Evolutionary conservation across 2,888 invertebrate genomes (phyloP).

Genomic region (Hipparchia semele): DNA sequence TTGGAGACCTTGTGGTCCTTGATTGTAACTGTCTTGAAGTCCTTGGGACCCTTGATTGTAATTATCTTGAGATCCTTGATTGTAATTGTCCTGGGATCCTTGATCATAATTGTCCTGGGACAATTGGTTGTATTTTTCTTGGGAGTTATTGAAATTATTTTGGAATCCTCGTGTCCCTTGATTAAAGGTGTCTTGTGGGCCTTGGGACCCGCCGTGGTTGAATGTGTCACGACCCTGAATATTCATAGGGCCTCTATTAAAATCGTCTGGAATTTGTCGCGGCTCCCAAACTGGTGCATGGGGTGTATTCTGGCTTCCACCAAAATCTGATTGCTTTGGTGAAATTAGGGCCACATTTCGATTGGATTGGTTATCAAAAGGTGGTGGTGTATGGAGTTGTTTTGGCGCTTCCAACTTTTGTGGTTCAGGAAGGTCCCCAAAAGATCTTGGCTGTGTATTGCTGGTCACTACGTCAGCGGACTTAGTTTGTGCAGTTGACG

Average conservation of each 20-base stretch:
- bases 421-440: constrained; percentile 62
- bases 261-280: constrained; percentile 24
- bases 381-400: constrained; percentile 6
- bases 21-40: constrained; percentile 14
- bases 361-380: constrained; percentile 23
- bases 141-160: constrained; percentile 24
- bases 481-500: constrained; percentile 37
- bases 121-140: constrained; percentile 26
- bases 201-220: constrained; percentile 24
- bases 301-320: constrained; percentile 22
- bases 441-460: constrained; percentile 63
- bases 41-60: constrained; percentile 23
- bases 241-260: constrained; percentile 23
- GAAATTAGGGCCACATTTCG: constrained; percentile 12
- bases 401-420: constrained; percentile 23
- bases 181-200: constrained; percentile 23
- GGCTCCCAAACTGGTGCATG: constrained; percentile 31
- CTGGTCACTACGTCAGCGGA: constrained; percentile 55
- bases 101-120: constrained; percentile 20
- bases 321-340: constrained; percentile 19
- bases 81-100: constrained; percentile 21
- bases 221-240: constrained; percentile 12
- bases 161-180: constrained; percentile 21
- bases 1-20: constrained; percentile 16
- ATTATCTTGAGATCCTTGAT: constrained; percentile 23